Conservation (phyloP, 2,113 vertebrate genomes). For the Eulemur rufifrons region DNA sequence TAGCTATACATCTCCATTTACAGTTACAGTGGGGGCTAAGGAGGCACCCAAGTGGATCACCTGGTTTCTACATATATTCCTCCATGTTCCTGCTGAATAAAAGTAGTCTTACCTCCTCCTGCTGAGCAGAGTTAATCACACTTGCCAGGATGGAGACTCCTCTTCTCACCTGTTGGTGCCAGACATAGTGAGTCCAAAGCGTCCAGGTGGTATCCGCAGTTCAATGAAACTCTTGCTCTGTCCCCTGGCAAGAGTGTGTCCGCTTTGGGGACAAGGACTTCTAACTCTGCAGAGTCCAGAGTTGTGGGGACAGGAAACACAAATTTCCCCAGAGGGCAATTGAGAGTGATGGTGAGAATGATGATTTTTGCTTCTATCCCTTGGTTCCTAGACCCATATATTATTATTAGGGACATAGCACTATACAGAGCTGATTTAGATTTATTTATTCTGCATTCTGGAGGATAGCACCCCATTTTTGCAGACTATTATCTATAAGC, state of each 20-base stretch:
- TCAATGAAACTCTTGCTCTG: not conserved
- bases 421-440: not conserved
- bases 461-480: not conserved
- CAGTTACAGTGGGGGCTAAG: not conserved
- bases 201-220: not conserved
- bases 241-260: not conserved
- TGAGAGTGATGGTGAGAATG: not conserved
- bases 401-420: not conserved
- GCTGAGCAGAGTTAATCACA: not conserved
- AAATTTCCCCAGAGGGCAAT: not conserved
- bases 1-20: not conserved
- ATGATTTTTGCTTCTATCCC: not conserved
- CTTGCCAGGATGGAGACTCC: not conserved
- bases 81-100: not conserved
- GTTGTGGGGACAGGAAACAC: not conserved
- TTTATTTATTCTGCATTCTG: not conserved
- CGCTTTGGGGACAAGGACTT: not conserved
- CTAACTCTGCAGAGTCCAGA: not conserved
- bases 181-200: not conserved
- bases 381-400: not conserved
- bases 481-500: not conserved
- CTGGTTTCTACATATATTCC: not conserved
- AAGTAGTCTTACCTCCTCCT: not conserved
- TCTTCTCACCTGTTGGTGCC: not conserved
- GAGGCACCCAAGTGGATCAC: not conserved